Percentiles rank a stretch among this genome's conserved stretches.
These are phyloP conservation scores for Aleiodes sp. DNA, from an alignment of 1,140 invertebrate genomes.

Conservation along the genomic window DNA sequence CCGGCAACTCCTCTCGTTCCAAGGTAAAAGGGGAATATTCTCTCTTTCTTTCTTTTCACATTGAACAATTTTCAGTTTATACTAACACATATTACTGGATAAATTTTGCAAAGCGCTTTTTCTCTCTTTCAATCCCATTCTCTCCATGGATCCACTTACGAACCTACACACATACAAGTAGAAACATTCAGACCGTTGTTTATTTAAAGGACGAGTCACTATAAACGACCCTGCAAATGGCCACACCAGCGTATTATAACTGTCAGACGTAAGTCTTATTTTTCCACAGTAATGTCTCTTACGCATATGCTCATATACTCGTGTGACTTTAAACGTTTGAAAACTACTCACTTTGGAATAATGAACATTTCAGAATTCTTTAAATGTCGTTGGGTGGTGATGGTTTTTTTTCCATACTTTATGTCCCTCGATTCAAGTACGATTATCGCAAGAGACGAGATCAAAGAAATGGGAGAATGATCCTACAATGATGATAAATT, in stretches of 20 bases:
- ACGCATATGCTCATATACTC: slow-evolving; percentile 1
- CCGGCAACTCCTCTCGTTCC: slow-evolving; percentile 13
- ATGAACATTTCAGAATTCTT: slow-evolving; percentile 4
- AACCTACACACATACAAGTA: too few species aligned
- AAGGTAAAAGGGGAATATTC: slow-evolving; percentile 12
- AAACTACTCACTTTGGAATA: slow-evolving; percentile 2
- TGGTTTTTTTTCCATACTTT: slow-evolving; percentile 7
- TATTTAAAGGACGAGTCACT: slow-evolving; percentile 35
- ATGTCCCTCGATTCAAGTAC: background rate
- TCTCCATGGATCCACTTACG: too few species aligned
- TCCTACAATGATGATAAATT: background rate
- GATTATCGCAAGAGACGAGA: slow-evolving; percentile 15
- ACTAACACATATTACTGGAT: background rate
- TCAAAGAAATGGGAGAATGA: background rate
- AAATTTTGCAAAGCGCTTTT: too few species aligned
- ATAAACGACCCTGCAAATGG: slow-evolving; percentile 42
- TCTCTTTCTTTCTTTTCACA: background rate
- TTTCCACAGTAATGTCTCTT: background rate
- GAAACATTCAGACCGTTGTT: slow-evolving; percentile 35
- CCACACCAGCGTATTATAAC: slow-evolving; percentile 39
- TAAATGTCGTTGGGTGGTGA: background rate
- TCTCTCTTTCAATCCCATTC: too few species aligned
- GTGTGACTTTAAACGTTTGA: background rate
- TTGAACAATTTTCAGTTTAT: background rate
- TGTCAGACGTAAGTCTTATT: slow-evolving; percentile 31